Evolutionary conservation across 2,113 vertebrate genomes (phyloP).

Genomic region (Lepisosteus osseus): DNA sequence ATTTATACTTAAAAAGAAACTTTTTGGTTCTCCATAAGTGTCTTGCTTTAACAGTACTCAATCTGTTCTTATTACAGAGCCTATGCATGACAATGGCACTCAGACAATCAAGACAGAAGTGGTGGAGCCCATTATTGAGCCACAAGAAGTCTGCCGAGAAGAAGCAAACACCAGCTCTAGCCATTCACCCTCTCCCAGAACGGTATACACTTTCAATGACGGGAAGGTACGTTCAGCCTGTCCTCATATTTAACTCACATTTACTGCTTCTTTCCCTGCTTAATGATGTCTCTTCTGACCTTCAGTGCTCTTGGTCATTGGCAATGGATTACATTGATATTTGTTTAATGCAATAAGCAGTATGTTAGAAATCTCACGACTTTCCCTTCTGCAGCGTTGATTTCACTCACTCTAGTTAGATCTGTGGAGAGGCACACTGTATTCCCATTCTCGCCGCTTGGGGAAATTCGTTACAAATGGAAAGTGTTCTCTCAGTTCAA

Average conservation of each 20-base stretch:
- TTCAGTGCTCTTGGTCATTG: background rate
- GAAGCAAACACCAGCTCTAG: slow-evolving; percentile 77
- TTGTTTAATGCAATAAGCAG: no score
- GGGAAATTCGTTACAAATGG: slow-evolving; percentile 63
- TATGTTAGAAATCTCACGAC: no score
- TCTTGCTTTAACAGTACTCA: no score
- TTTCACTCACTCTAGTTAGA: slow-evolving; percentile 49
- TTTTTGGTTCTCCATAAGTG: no score
- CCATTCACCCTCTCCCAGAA: slow-evolving; percentile 70
- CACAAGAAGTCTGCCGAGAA: slow-evolving; percentile 66
- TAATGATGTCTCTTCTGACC: slow-evolving; percentile 14
- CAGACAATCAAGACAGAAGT: slow-evolving; percentile 78
- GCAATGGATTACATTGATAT: no score
- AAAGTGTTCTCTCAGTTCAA: slow-evolving; percentile 56
- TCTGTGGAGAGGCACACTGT: slow-evolving; percentile 43
- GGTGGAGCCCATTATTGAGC: slow-evolving; percentile 67
- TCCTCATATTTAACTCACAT: background rate
- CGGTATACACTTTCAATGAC: slow-evolving; percentile 74
- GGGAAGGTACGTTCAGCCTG: slow-evolving; percentile 59
- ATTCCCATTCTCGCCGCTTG: slow-evolving; percentile 53
- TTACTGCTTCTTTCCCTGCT: slow-evolving; percentile 48
- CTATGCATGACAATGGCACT: slow-evolving; percentile 77
- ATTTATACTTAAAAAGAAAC: no score
- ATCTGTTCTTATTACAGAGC: slow-evolving; percentile 47
- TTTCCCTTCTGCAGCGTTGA: slow-evolving; percentile 49